Percentiles rank a stretch among this genome's conserved stretches.
Evolutionary conservation across 2,113 vertebrate species (phyloP).

Genomic region (Leuciscus idus): DNA sequence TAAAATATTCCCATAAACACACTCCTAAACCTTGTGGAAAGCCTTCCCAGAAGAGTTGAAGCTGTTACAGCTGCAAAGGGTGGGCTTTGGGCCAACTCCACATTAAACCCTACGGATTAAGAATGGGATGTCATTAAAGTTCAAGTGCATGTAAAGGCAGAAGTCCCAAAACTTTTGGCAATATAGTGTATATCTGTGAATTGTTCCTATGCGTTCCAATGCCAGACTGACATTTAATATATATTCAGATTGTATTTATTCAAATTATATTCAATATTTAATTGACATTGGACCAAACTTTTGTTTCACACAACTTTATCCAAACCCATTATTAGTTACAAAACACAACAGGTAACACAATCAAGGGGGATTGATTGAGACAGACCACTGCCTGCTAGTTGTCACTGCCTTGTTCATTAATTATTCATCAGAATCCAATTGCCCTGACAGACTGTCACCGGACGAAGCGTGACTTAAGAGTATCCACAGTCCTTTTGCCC

Average conservation of each 20-base stretch:
- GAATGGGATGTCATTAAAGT: too few species aligned
- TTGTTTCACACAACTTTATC: neutral
- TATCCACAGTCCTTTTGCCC: neutral
- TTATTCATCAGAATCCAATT: slow-evolving; percentile 63
- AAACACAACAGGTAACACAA: slow-evolving; percentile 53
- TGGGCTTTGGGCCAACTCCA: too few species aligned
- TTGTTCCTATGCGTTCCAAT: neutral
- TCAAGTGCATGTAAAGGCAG: too few species aligned
- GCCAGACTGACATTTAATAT: neutral
- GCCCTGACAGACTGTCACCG: slow-evolving; percentile 49
- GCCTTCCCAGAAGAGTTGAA: too few species aligned
- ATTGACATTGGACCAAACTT: neutral
- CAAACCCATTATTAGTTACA: neutral
- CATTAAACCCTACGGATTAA: too few species aligned
- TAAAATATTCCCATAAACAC: too few species aligned
- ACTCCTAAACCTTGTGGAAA: too few species aligned
- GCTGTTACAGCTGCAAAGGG: too few species aligned
- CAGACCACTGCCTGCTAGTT: slow-evolving; percentile 48
- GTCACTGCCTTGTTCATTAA: slow-evolving; percentile 62
- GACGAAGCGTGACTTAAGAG: neutral
- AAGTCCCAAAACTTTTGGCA: too few species aligned
- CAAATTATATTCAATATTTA: neutral
- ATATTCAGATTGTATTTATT: neutral
- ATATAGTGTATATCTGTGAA: neutral
- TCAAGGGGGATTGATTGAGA: neutral